Conservation (phyloP, 2,888 invertebrate genomes). For the Girardia tigrina region DNA sequence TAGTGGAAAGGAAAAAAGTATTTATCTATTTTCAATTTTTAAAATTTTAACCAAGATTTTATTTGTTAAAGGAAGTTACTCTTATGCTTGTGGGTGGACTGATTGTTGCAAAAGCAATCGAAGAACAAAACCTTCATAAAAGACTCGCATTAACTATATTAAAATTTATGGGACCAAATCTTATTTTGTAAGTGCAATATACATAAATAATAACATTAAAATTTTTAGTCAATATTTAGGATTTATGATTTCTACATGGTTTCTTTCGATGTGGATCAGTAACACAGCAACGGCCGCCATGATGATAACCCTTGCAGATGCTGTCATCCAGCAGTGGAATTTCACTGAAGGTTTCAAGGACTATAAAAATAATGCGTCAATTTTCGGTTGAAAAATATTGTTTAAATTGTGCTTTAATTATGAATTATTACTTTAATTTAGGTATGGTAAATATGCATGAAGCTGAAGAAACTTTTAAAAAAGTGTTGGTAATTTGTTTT, state of each 20-base stretch:
- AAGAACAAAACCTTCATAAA: conserved; percentile 9
- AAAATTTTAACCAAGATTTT: no score
- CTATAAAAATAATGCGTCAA: no score
- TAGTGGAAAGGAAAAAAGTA: no score
- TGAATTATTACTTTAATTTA: no score
- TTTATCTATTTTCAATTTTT: no score
- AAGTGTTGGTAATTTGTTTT: no score
- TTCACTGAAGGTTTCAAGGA: no score
- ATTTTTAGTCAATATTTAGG: conserved; percentile 11
- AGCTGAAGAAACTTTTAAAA: no score
- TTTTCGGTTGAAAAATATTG: no score
- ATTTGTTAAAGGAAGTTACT: background rate
- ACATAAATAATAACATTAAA: no score
- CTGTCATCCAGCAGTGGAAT: background rate
- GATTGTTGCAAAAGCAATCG: background rate
- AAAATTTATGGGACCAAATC: background rate
- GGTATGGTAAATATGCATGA: no score
- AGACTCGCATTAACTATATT: background rate
- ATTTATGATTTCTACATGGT: conserved; percentile 6
- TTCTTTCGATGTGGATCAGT: background rate
- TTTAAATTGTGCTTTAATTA: no score
- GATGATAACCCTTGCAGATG: background rate
- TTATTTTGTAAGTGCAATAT: background rate
- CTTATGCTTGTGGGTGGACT: background rate
- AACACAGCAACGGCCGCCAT: background rate